Conservation (phyloP, 1,140 invertebrate genomes). For the Pygmarrhopalites habei region DNA sequence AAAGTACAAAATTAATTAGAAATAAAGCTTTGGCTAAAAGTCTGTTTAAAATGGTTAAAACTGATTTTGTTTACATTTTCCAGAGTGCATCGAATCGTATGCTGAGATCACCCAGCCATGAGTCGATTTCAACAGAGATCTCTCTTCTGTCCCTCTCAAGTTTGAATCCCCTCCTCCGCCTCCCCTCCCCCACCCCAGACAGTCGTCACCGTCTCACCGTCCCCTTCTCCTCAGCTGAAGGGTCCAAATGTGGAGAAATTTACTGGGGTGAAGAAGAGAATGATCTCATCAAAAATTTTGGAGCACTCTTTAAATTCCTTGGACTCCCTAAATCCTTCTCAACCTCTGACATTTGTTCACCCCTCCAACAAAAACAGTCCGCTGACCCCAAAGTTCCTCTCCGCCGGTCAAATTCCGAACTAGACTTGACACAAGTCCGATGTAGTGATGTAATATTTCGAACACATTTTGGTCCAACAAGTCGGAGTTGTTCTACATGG, state of each 20-base stretch:
- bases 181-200: slow-evolving; percentile 57
- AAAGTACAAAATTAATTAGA: too few relatives aligned
- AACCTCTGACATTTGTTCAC: slow-evolving; percentile 60
- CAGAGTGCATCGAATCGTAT: slow-evolving; percentile 45
- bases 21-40: too few relatives aligned
- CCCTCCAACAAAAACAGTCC: slow-evolving; percentile 7
- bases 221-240: slow-evolving; percentile 40
- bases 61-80: neutral
- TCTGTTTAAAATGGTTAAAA: too few relatives aligned
- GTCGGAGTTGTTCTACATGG: slow-evolving; percentile 77
- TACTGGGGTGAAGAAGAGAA: slow-evolving; percentile 57
- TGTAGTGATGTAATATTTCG: slow-evolving; percentile 53
- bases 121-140: slow-evolving; percentile 71
- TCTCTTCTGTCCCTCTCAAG: slow-evolving; percentile 72
- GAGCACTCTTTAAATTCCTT: slow-evolving; percentile 64
- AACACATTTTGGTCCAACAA: slow-evolving; percentile 58
- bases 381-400: slow-evolving; percentile 27
- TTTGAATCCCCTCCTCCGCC: slow-evolving; percentile 62
- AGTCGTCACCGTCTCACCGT: slow-evolving; percentile 42
- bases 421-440: slow-evolving; percentile 40
- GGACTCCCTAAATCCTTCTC: slow-evolving; percentile 74
- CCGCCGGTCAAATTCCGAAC: slow-evolving; percentile 58
- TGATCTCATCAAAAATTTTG: slow-evolving; percentile 68
- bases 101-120: slow-evolving; percentile 68
- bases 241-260: slow-evolving; percentile 21